These are phyloP conservation scores for Eretmocerus hayati DNA, from an alignment of 2,888 invertebrate genomes.

Conservation along the genomic window DNA sequence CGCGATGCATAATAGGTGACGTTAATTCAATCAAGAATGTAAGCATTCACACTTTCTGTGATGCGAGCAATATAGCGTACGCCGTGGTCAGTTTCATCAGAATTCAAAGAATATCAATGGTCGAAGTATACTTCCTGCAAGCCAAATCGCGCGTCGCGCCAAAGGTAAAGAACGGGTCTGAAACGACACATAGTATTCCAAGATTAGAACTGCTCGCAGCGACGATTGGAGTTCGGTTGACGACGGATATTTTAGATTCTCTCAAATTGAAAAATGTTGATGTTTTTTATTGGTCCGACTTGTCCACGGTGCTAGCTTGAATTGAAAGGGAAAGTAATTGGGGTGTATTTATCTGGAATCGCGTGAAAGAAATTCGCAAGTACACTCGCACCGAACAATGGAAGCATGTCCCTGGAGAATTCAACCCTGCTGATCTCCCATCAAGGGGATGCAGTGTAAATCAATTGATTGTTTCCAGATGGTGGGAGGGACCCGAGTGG, in stretches of 20 bases:
- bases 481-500: conserved; percentile 4
- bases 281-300: conserved; percentile 29
- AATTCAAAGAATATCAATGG: not conserved
- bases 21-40: not conserved
- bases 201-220: not conserved
- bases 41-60: conserved; percentile 29
- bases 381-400: not conserved
- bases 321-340: conserved; percentile 26
- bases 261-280: not conserved
- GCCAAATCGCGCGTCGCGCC: conserved; percentile 8
- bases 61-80: conserved; percentile 25
- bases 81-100: conserved; percentile 6
- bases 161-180: not conserved
- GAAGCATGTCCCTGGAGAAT: not conserved
- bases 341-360: conserved; percentile 30
- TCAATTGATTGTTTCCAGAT: not conserved
- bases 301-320: conserved; percentile 29
- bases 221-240: not conserved
- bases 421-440: conserved; percentile 3
- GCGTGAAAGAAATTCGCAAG: not conserved
- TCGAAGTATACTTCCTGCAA: conserved; percentile 1
- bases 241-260: not conserved
- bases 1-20: not conserved
- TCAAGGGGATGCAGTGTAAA: not conserved
- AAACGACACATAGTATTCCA: conserved; percentile 3